Base-by-base conservation (phyloP, 2,797 vertebrate genomes). In the Spinus pinus region DNA sequence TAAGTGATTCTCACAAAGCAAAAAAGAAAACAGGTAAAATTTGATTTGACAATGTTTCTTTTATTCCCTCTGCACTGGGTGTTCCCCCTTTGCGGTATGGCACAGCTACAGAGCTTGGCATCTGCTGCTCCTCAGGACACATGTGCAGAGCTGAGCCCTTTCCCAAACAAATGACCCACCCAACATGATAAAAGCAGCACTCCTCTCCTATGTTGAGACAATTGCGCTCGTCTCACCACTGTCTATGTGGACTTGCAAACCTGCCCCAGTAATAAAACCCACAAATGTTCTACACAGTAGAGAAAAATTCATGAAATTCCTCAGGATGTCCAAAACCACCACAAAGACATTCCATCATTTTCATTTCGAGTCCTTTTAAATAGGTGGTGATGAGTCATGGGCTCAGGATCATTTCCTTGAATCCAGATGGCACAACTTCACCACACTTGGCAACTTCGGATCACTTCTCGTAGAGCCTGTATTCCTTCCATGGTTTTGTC, bases 361-460 rank as follows among this genome's bases (percentile, higher is more conserved):
- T 88, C 86, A 86, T 79, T 93, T 91, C 93, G 94, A 79, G 93
- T 94, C 87, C 91, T 93, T 86, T 94, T 57, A 81, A 93, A 84
- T 67, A 84, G 92, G 82, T 75, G 85, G 85, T 33, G 83, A 92
- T 97, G 94, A 94, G 73, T 93, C 84, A 93, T 8, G 20, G 81
- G 28, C 73, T 44, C 39, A 22, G 62, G 31, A n/a, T 47, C 17
- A 23, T 85, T 93, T 92, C 92, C 93, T 93, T 94, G 88, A 90
- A 73, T 81, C 81, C 56, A 61, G 81, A 80, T 86, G 77, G 92
- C 86, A 85, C 79, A 71, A 49, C 64, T 70, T 98, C 98, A 99
- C 99, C 99, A 99, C 60, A 99, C 99, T 96, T 98, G 97, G 97
- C 99, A 99, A 27, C 96, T 98, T 95, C 97, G 98, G 93, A 99